These are phyloP conservation scores for Battus philenor DNA, from an alignment of 1,140 invertebrate genomes.

Conservation along the genomic window DNA sequence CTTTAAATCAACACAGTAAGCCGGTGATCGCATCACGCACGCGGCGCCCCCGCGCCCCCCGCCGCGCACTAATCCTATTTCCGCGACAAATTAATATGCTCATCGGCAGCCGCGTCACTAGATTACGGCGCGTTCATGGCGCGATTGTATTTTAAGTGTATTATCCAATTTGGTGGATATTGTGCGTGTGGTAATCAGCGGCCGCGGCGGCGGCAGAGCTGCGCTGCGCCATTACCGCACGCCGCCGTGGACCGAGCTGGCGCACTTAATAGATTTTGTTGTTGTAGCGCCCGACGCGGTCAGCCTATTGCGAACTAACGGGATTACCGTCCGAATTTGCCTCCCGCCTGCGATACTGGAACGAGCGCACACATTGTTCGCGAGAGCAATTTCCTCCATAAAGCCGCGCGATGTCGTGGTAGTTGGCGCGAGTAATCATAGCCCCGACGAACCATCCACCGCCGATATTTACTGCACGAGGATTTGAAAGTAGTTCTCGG, in stretches of 20 bases:
- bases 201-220: constrained; percentile 39
- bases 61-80: constrained; percentile 56
- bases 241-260: constrained; percentile 54
- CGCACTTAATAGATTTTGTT: constrained; percentile 73
- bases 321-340: constrained; percentile 63
- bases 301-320: constrained; percentile 64
- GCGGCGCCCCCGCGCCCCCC: constrained; percentile 21
- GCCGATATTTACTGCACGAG: too few relatives aligned
- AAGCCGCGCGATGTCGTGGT: background rate
- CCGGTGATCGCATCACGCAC: constrained; percentile 43
- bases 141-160: constrained; percentile 75
- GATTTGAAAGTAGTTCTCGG: too few relatives aligned
- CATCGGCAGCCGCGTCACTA: constrained; percentile 69
- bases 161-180: constrained; percentile 73
- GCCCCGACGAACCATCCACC: background rate
- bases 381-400: constrained; percentile 1
- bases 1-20: constrained; percentile 39
- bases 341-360: constrained; percentile 45
- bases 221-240: constrained; percentile 58
- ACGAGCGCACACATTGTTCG: constrained; percentile 35
- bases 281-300: constrained; percentile 46
- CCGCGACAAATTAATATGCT: constrained; percentile 73
- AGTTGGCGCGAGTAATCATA: constrained; percentile 18
- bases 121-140: constrained; percentile 68
- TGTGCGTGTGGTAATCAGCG: constrained; percentile 69